Evolutionary conservation across 2,888 invertebrate genomes (phyloP).

Genomic region (Plemyria rubiginata): DNA sequence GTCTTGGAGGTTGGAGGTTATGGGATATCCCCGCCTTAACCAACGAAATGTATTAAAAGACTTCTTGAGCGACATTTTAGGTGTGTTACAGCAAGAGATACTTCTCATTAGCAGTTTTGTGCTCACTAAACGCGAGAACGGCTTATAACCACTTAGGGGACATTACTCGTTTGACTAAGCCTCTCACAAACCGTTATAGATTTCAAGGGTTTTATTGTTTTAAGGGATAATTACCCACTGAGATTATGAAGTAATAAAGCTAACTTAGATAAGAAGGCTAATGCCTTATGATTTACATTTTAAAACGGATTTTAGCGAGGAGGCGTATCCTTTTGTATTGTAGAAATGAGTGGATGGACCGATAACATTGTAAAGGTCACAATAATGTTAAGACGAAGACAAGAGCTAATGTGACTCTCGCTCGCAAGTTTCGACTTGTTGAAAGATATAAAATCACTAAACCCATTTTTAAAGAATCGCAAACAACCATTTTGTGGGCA

Average conservation of each 20-base stretch:
- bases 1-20: too few species aligned
- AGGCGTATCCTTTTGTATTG: background rate
- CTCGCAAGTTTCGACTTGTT: too few species aligned
- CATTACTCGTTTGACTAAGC: slow-evolving; percentile 50
- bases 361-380: background rate
- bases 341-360: background rate
- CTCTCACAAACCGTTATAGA: slow-evolving; percentile 44
- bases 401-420: too few species aligned
- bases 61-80: slow-evolving; percentile 47
- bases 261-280: slow-evolving; percentile 13
- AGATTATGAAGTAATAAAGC: slow-evolving; percentile 21
- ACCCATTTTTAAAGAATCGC: too few species aligned
- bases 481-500: too few species aligned
- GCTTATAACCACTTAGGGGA: slow-evolving; percentile 51
- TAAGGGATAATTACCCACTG: slow-evolving; percentile 21
- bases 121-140: slow-evolving; percentile 53
- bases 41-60: too few species aligned
- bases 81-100: slow-evolving; percentile 50
- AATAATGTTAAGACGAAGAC: too few species aligned
- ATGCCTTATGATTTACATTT: slow-evolving; percentile 13
- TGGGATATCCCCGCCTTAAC: too few species aligned
- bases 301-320: background rate
- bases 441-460: too few species aligned
- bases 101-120: slow-evolving; percentile 63
- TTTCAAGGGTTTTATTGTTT: slow-evolving; percentile 46